Conservation (phyloP, 1,140 invertebrate species). For the Gryon sp. region DNA sequence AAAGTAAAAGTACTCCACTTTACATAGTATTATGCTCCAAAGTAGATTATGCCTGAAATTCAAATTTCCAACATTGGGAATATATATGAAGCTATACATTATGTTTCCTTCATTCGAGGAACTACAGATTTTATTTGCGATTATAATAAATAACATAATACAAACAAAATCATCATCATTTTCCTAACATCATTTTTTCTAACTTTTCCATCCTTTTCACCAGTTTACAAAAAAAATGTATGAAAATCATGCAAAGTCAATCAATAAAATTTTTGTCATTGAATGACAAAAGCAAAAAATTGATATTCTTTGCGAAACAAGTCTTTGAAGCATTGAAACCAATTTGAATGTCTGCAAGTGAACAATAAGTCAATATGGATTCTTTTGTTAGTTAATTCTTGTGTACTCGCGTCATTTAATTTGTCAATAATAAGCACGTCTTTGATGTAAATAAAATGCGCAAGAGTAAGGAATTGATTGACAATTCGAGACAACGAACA, state of each 20-base stretch:
- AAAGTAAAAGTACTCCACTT: constrained; percentile 40
- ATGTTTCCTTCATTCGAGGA: neutral
- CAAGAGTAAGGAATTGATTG: constrained; percentile 35
- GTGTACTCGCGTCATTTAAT: constrained; percentile 14
- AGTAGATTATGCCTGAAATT: constrained; percentile 22
- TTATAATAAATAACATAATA: no score
- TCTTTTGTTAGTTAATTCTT: constrained; percentile 21
- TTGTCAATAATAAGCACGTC: constrained; percentile 49
- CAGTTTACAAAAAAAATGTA: no score
- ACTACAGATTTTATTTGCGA: no score
- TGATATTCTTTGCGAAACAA: no score
- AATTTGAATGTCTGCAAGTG: constrained; percentile 7
- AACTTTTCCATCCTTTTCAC: no score
- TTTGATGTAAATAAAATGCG: constrained; percentile 56
- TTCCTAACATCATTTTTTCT: no score
- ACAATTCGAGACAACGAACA: constrained; percentile 39
- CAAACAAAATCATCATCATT: no score
- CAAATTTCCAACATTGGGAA: constrained; percentile 10
- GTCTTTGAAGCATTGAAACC: no score
- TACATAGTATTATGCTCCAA: constrained; percentile 23
- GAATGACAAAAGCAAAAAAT: no score
- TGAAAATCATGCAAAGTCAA: no score
- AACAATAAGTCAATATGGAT: constrained; percentile 5
- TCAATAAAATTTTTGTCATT: no score
- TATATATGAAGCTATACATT: neutral